These are phyloP conservation scores for Crypturellus tataupa DNA, from an alignment of 2,797 vertebrate genomes.

Conservation along the genomic window DNA sequence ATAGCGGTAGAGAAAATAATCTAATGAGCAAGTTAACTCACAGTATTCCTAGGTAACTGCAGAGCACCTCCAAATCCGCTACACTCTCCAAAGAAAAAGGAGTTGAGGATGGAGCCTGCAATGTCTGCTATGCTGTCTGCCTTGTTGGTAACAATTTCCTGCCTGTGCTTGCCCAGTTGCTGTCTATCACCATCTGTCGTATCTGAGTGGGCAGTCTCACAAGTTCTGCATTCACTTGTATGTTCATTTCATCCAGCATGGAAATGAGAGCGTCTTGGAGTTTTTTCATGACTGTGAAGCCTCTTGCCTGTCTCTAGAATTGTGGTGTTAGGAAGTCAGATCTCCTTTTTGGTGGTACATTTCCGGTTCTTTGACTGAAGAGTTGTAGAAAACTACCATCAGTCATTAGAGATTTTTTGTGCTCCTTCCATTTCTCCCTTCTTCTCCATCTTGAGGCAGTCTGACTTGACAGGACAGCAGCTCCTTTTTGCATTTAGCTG, in stretches of 20 bases:
- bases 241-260: neutral
- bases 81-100: neutral
- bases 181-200: slow-evolving; percentile 35
- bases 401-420: neutral
- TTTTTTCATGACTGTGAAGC: neutral
- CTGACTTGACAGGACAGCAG: neutral
- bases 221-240: neutral
- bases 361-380: neutral
- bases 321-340: neutral
- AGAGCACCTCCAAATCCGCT: neutral
- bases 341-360: neutral
- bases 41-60: neutral
- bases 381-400: neutral
- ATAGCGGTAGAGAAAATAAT: neutral
- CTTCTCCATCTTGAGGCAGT: neutral
- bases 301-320: neutral
- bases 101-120: neutral
- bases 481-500: neutral
- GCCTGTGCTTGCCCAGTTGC: neutral
- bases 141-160: slow-evolving; percentile 28
- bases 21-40: neutral
- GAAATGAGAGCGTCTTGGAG: slow-evolving; percentile 13
- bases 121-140: neutral
- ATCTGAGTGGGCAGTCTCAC: neutral
- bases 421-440: neutral